Base-by-base conservation (phyloP, 2,888 invertebrate species). In the Zelleria hepariella region DNA sequence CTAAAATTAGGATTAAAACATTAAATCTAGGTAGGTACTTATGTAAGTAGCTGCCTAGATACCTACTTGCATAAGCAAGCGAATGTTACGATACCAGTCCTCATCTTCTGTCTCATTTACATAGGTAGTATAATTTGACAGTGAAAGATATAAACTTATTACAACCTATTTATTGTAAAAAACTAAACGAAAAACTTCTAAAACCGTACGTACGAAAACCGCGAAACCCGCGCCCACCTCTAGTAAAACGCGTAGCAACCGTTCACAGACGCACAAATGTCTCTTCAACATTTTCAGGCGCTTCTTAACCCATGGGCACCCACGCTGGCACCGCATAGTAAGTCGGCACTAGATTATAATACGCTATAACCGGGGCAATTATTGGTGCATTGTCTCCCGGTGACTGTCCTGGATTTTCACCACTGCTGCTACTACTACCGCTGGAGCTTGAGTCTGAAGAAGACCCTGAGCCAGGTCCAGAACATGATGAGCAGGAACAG, bases 131-230 rank as follows among this genome's bases (percentile, higher is more conserved):
- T n/a, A n/a, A n/a, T n/a, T n/a, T n/a, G n/a, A n/a, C n/a, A n/a
- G n/a, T n/a, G n/a, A n/a, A n/a, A n/a, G n/a, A n/a, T n/a, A n/a
- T n/a, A n/a, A n/a, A n/a, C n/a, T n/a, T n/a, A 56, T 8, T 21
- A 15, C 56, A 32, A 56, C 56, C 56, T 27, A 27, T 32, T 32
- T 56, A 32, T n/a, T n/a, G n/a, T n/a, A n/a, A n/a, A n/a, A n/a
- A n/a, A n/a, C n/a, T n/a, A n/a, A n/a, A n/a, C n/a, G n/a, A n/a
- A n/a, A n/a, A n/a, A n/a, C n/a, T n/a, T n/a, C n/a, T n/a, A n/a
- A n/a, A n/a, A n/a, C n/a, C n/a, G n/a, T n/a, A n/a, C n/a, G n/a
- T n/a, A 42, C 32, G 2, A 42, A 3, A 42, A 42, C 32, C 5
- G 4, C 32, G 15, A 15, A 1, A 15, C 2, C 15, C 32, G 4